These are phyloP conservation scores for Hydrolagus affinis DNA, from an alignment of 2,113 vertebrate species.

Conservation along the genomic window DNA sequence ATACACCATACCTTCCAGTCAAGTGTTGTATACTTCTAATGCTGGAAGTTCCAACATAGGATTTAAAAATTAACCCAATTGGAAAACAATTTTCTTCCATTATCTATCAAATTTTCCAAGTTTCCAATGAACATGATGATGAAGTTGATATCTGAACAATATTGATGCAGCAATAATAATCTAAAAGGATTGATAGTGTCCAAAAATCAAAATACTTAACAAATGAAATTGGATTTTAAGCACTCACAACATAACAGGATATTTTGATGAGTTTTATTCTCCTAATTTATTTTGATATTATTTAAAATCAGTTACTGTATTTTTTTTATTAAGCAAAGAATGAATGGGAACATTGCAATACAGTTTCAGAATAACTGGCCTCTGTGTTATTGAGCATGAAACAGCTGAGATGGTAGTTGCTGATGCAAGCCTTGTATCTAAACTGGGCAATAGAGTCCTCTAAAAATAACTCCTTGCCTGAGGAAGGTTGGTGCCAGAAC, in stretches of 20 bases:
- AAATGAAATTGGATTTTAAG: neutral
- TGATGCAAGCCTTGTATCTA: conserved; percentile 22
- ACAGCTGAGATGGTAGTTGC: conserved; percentile 25
- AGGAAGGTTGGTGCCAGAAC: conserved; percentile 13
- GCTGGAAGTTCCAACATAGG: too few species aligned
- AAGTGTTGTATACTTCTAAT: too few species aligned
- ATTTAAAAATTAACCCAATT: too few species aligned
- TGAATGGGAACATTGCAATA: neutral
- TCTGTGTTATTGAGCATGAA: conserved; percentile 5
- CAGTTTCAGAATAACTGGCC: neutral
- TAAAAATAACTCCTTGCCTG: conserved; percentile 18
- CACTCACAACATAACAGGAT: neutral
- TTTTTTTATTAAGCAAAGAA: neutral
- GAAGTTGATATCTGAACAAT: too few species aligned
- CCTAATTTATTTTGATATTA: neutral
- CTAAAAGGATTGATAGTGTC: too few species aligned
- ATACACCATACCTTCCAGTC: too few species aligned
- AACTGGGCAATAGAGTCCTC: conserved; percentile 14
- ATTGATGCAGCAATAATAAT: too few species aligned
- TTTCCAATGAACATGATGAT: too few species aligned
- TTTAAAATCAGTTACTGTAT: neutral
- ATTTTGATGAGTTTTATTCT: neutral
- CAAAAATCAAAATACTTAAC: neutral
- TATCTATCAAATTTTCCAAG: too few species aligned
- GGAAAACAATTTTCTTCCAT: too few species aligned